phyloP scores from a whole-genome alignment of 2,888 invertebrate genomes.

The Augochlorella aurata region DNA sequence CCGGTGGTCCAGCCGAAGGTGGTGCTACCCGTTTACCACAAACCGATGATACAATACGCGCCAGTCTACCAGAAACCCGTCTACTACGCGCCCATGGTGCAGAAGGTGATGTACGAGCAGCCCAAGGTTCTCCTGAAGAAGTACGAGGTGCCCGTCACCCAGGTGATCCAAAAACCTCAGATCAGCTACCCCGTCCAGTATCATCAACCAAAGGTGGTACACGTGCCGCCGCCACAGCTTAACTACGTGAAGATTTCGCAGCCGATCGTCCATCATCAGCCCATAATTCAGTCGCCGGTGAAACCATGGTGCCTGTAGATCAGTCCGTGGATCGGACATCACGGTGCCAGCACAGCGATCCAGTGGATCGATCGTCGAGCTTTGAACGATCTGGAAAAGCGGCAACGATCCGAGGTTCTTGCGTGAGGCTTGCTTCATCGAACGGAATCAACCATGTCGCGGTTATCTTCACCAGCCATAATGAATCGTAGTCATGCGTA shows the following conservation, averaged over 20 bases:
- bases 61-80: constrained; percentile 72
- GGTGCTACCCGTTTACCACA: constrained; percentile 63
- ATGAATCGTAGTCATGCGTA: constrained; percentile 30
- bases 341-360: constrained; percentile 14
- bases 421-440: not conserved
- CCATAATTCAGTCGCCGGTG: constrained; percentile 27
- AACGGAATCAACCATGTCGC: constrained; percentile 1
- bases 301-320: constrained; percentile 58
- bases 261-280: constrained; percentile 62
- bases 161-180: constrained; percentile 64
- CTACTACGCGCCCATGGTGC: constrained; percentile 72
- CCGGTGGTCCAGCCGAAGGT: constrained; percentile 55
- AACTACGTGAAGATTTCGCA: constrained; percentile 64
- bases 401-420: not conserved
- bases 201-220: constrained; percentile 57
- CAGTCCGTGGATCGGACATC: not conserved
- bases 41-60: constrained; percentile 55
- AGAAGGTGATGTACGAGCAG: constrained; percentile 63
- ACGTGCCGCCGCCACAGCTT: constrained; percentile 55
- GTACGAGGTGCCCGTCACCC: constrained; percentile 55
- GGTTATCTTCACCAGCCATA: constrained; percentile 12
- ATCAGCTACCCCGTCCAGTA: constrained; percentile 60
- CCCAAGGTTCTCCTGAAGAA: constrained; percentile 62
- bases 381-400: constrained; percentile 1
- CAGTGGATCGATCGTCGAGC: constrained; percentile 16